phyloP scores from a whole-genome alignment of 2,113 vertebrate genomes.

The Emydocephalus ijimae region DNA sequence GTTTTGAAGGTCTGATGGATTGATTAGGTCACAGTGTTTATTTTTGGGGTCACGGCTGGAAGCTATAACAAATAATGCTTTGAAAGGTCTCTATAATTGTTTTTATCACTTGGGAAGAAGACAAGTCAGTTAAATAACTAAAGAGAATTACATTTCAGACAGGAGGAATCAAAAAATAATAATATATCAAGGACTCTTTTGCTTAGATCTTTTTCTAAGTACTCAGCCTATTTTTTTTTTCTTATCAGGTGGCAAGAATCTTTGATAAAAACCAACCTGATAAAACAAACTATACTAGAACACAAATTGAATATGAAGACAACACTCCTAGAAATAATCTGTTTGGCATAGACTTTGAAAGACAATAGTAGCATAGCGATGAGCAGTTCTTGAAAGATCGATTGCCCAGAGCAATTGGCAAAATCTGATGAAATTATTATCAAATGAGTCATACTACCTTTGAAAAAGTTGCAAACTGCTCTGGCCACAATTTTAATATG shows the following conservation, averaged over 20 bases:
- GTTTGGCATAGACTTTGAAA: not conserved
- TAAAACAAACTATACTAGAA: not conserved
- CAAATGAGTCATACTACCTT: not conserved
- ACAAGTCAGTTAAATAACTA: not conserved
- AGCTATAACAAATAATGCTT: not conserved
- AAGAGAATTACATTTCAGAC: not conserved
- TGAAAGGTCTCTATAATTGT: rapidly evolving
- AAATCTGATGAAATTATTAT: not conserved
- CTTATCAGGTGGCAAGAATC: not conserved
- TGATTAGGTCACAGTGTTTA: not conserved
- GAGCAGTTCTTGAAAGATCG: no score
- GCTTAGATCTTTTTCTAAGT: not conserved
- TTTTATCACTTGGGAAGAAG: not conserved
- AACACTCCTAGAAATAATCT: not conserved
- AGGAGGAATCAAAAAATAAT: not conserved
- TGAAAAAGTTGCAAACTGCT: not conserved
- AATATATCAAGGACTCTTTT: not conserved
- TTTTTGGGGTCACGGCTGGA: not conserved
- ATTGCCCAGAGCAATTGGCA: not conserved
- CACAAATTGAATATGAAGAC: not conserved
- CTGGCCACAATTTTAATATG: not conserved
- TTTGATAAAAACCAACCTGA: not conserved
- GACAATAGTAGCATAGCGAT: not conserved
- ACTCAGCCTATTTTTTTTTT: not conserved
- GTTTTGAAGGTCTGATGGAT: not conserved